phyloP scores from a whole-genome alignment of 2,113 vertebrate species.

The Acrocephalus kingi region DNA sequence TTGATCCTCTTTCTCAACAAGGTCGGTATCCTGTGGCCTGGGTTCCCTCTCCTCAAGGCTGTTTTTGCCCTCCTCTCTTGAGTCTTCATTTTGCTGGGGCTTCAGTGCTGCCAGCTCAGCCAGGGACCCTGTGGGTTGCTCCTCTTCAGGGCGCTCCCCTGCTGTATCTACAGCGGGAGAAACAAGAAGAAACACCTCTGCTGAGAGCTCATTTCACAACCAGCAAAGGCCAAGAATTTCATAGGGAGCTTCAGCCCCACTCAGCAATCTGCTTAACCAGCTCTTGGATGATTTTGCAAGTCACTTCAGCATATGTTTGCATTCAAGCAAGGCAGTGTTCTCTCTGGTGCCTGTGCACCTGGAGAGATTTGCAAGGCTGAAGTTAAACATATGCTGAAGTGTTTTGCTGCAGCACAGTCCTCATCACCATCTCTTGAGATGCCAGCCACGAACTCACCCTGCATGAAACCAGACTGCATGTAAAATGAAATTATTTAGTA shows the following conservation, averaged over 20 bases:
- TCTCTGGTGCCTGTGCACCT: neutral
- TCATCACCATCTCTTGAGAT: neutral
- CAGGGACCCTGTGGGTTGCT: conserved; percentile 61
- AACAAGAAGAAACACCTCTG: neutral
- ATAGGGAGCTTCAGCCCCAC: neutral
- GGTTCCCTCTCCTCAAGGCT: conserved; percentile 14
- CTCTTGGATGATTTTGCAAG: neutral
- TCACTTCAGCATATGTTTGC: neutral
- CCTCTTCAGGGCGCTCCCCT: neutral
- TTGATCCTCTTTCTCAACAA: neutral
- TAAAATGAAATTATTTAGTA: neutral
- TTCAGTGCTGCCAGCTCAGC: conserved; percentile 50
- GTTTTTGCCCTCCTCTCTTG: conserved; percentile 59
- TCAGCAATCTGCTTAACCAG: neutral
- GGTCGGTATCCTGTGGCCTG: neutral
- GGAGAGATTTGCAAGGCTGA: neutral
- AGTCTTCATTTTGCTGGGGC: conserved; percentile 17
- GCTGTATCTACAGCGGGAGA: conserved; percentile 70
- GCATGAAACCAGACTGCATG: neutral
- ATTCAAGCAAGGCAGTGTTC: neutral
- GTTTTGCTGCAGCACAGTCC: neutral
- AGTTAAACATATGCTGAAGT: neutral
- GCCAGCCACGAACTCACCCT: neutral
- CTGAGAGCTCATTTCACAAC: conserved; percentile 17
- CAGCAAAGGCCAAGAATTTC: neutral